These are phyloP conservation scores for Drymodes brunneopygia DNA, from an alignment of 2,113 vertebrate species.

Conservation along the genomic window DNA sequence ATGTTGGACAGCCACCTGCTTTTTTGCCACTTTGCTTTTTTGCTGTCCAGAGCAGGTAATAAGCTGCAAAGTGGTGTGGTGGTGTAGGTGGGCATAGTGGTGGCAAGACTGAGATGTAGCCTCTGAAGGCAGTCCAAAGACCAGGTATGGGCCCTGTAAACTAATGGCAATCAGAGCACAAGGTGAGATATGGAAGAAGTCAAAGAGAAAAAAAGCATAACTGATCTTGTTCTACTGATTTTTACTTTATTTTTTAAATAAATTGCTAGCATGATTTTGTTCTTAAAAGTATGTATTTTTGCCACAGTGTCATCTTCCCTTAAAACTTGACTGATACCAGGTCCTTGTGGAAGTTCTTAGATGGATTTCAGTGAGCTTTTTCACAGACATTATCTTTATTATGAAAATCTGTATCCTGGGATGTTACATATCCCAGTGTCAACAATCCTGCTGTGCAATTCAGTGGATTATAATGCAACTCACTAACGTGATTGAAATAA, in stretches of 20 bases:
- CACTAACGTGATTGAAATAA: conserved; percentile 22
- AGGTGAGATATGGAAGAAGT: neutral
- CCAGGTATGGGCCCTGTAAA: neutral
- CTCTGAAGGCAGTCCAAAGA: neutral
- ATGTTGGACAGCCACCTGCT: neutral
- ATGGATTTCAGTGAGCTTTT: conserved; percentile 6
- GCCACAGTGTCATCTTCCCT: neutral
- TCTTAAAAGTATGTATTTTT: neutral
- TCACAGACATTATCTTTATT: conserved; percentile 7
- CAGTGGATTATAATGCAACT: conserved; percentile 10
- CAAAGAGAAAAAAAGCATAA: neutral
- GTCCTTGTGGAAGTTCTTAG: neutral
- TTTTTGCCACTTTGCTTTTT: too few relatives aligned
- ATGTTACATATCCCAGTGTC: neutral
- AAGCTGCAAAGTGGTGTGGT: neutral
- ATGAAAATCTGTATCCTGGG: conserved; percentile 14
- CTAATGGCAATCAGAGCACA: neutral
- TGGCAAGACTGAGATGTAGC: neutral
- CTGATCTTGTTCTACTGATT: neutral
- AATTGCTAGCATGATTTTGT: neutral
- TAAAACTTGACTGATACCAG: neutral
- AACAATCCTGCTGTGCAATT: conserved; percentile 29
- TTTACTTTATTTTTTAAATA: neutral
- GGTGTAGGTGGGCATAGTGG: neutral
- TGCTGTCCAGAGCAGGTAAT: neutral